Base-by-base conservation (phyloP, 2,888 invertebrate species). In the Theodoxus fluviatilis region DNA sequence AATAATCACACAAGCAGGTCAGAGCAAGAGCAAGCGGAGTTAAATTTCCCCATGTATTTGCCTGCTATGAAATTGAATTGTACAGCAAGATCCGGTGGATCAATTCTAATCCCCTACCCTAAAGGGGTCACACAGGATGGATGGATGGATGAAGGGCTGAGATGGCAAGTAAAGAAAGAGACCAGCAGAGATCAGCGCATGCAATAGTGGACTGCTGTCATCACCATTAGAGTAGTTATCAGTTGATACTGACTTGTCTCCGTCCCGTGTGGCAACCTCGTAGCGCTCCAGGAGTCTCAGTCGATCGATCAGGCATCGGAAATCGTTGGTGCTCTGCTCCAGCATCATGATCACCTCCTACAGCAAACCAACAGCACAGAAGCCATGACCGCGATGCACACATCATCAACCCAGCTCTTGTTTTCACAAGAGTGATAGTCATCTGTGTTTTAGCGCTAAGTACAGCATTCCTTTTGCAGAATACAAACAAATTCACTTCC, bases 321-420 rank as follows among this genome's bases (percentile, higher is more conserved):
- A 98, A 87, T 98, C 98, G 18, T 94, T 91, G 12, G 94, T 93
- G 86, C 96, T 97, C 86, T 96, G 96, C 86, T 96, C 96, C 75
- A 98, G 89, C 78, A 97, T 96, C 84, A 98, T 89, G 75, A 97
- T 94, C 1, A 95, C 96, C 90, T 98, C 98, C 91, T 97, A n/a
- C n/a, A n/a, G n/a, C n/a, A n/a, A n/a, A 79, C 9, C 76, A 69
- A 71, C 49, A 3, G 49, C 52, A 0, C 35, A 66, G 15, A 15
- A 49, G 6, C 15, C 22, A 55, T 28, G 18, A 52, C n/a, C 1
- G n/a, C n/a, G n/a, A n/a, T n/a, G n/a, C n/a, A n/a, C n/a, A n/a
- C n/a, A n/a, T n/a, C n/a, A n/a, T n/a, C n/a, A n/a, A n/a, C n/a
- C n/a, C n/a, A n/a, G n/a, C n/a, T n/a, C n/a, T n/a, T n/a, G n/a